Evolutionary conservation across 2,113 vertebrate genomes (phyloP), one percentile per base, ranked within the genome.

Genomic region (Upupa epops): DNA sequence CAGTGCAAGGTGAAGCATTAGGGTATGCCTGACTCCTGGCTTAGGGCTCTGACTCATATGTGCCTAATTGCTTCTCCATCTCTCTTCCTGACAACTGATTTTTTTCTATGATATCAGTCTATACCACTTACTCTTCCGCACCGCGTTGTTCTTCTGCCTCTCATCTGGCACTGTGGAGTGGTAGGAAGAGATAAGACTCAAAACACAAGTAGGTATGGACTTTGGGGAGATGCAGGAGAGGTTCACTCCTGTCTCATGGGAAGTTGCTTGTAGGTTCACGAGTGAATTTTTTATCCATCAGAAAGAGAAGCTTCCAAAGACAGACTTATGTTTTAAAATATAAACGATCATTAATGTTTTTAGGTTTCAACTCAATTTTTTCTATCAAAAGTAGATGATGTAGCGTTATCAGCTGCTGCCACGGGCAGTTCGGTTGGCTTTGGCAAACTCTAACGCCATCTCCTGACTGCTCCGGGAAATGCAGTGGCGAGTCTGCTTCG

Each of bases 381-480:
- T 17, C 19, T 15, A 10, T 9, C 12, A 61, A 32, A 61, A 22
- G 21, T 17, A 29, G 25, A 58, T 17, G 10, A 45, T 26, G 32
- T 56, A 45, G 18, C 18, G 6, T 18, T 36, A 12, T 55, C 52
- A 56, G 15, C 60, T n/a, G 69, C 32, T 31, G 46, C 21, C 46
- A 17, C 19, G 4, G 2, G 26, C 13, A 55, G 26, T 32, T 70
- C 5, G 58, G 59, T 4, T 19, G 31, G 25, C 46, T 72, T 65
- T 22, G 32, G 71, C n/a, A 83, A 82, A 51, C 86, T 88, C 79
- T 76, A 46, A 24, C 84, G 79, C 93, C 95, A 94, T 64, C 90
- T 95, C 84, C 84, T 90, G 90, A 87, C 77, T 60, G 51, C 21
- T 79, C 17, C 56, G 74, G 70, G 78, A 90, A 95, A 56, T 89